phyloP scores from a whole-genome alignment of 1,140 invertebrate species.

The Diabrotica virgifera region DNA sequence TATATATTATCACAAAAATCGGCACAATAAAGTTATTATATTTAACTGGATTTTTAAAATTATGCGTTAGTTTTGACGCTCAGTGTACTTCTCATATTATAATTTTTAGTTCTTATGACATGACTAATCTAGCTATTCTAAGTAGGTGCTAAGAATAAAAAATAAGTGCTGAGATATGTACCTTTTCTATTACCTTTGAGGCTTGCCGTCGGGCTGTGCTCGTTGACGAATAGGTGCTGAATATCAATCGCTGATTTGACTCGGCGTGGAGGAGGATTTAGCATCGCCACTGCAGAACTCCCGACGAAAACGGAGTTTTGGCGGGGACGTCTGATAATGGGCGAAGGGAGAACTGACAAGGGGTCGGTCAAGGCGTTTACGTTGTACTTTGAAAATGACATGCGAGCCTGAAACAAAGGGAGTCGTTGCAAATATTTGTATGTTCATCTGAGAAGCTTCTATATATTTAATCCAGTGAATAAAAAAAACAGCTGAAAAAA shows the following conservation, averaged over 20 bases:
- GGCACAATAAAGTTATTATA: no score
- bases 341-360: conserved; percentile 44
- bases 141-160: conserved; percentile 1
- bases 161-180: conserved; percentile 17
- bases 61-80: no score
- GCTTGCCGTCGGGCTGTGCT: conserved; percentile 33
- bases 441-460: no score
- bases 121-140: no score
- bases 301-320: conserved; percentile 85
- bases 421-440: no score
- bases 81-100: no score
- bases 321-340: conserved; percentile 53
- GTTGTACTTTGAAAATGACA: conserved; percentile 66
- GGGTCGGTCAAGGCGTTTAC: conserved; percentile 59
- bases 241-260: conserved; percentile 81
- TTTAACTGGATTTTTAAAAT: no score
- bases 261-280: conserved; percentile 63
- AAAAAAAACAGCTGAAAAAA: no score
- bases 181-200: conserved; percentile 38
- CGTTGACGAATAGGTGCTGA: conserved; percentile 61
- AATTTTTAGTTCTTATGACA: no score
- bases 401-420: conserved; percentile 57
- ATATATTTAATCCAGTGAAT: no score
- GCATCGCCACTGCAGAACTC: conserved; percentile 59
- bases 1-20: no score